phyloP scores from a whole-genome alignment of 2,797 vertebrate species.

The Pantherophis vulpinus region DNA sequence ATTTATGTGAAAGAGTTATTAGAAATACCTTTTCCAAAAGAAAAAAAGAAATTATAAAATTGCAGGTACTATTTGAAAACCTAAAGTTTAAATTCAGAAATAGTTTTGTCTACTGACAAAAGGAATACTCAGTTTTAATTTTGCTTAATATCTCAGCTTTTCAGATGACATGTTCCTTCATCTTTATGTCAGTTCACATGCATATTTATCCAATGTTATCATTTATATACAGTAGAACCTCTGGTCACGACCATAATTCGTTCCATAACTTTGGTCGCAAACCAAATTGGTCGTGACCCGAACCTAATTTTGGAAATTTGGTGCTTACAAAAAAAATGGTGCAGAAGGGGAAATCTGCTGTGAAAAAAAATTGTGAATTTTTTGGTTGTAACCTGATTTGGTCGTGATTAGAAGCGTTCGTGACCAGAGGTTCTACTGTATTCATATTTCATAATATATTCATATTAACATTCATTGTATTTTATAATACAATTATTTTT shows the following conservation, averaged over 20 bases:
- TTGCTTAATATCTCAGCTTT: background rate
- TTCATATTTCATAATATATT: background rate
- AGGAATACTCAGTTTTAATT: background rate
- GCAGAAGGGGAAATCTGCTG: too few species aligned
- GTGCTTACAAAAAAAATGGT: too few species aligned
- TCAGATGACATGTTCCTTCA: background rate
- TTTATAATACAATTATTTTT: background rate
- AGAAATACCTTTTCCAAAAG: background rate
- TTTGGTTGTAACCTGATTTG: too few species aligned
- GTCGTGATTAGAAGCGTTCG: too few species aligned
- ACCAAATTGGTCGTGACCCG: too few species aligned
- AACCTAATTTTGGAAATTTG: too few species aligned
- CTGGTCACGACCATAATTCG: too few species aligned
- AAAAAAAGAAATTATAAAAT: background rate
- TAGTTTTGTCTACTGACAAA: background rate
- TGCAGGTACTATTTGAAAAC: background rate
- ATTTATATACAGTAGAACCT: background rate
- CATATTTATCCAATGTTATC: background rate
- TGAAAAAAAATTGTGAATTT: too few species aligned
- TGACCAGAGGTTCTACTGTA: background rate
- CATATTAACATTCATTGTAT: background rate
- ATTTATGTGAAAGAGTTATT: background rate
- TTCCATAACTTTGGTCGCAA: too few species aligned
- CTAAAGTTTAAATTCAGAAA: background rate
- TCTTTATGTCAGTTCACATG: background rate